These are phyloP conservation scores for Micromussa lordhowensis DNA, from an alignment of 92 coral and sea anemone species.

Conservation along the genomic window DNA sequence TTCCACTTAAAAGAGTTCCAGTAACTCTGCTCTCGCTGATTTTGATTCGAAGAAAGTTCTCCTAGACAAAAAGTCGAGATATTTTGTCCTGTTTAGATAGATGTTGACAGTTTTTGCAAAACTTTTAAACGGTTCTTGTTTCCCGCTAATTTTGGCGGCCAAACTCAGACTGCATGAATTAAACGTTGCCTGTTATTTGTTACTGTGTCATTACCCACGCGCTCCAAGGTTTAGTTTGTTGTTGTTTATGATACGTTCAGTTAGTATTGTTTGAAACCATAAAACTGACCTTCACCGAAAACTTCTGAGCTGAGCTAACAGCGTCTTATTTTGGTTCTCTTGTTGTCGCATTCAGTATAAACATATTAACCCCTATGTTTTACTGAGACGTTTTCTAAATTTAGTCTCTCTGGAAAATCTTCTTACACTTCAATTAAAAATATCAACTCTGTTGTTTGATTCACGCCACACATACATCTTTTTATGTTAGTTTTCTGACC, in stretches of 20 bases:
- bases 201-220: not conserved
- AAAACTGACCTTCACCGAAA: no score
- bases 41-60: not conserved
- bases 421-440: not conserved
- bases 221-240: not conserved
- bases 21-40: not conserved
- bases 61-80: not conserved
- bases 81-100: not conserved
- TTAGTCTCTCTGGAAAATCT: no score
- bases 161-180: not conserved
- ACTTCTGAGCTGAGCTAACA: not conserved
- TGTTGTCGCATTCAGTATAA: not conserved
- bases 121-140: not conserved
- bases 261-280: no score
- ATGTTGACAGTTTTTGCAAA: not conserved
- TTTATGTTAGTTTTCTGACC: no score
- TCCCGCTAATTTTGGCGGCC: conserved; percentile 5
- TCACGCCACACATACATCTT: no score
- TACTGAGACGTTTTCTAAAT: no score
- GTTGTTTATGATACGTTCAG: no score
- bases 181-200: not conserved
- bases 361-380: not conserved
- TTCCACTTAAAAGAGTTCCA: not conserved
- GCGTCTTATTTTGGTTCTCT: not conserved
- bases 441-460: no score